A percentile compares a stretch with the other conserved stretches of the same genome.
Conservation (phyloP, 2,888 invertebrate species). For the Orthonevra nobilis region DNA sequence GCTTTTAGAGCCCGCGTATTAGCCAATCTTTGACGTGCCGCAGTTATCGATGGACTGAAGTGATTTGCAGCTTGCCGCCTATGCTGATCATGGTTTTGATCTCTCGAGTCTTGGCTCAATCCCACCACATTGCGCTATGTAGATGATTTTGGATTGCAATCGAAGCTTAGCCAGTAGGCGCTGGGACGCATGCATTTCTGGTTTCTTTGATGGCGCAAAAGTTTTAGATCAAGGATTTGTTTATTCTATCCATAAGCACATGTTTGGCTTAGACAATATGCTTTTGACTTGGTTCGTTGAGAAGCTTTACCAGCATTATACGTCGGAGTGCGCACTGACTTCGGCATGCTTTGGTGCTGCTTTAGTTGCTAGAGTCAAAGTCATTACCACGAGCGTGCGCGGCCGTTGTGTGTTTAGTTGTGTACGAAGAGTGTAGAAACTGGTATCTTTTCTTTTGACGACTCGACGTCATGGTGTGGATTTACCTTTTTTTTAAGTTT, state of each 20-base stretch:
- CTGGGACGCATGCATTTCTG: slow-evolving; percentile 6
- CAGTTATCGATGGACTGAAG: slow-evolving; percentile 78
- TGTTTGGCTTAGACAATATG: background rate
- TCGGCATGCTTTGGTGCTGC: background rate
- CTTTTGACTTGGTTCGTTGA: background rate
- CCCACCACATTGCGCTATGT: slow-evolving; percentile 31
- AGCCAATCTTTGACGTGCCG: slow-evolving; percentile 75
- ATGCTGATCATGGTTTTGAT: slow-evolving; percentile 52
- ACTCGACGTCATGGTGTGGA: slow-evolving; percentile 28
- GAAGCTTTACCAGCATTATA: slow-evolving; percentile 13
- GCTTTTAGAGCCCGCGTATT: background rate
- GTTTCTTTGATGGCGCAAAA: slow-evolving; percentile 19
- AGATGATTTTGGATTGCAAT: slow-evolving; percentile 46
- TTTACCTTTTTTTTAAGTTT: slow-evolving; percentile 10
- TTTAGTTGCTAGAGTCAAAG: slow-evolving; percentile 41
- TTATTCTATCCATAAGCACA: slow-evolving; percentile 42
- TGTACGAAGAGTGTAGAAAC: slow-evolving; percentile 20
- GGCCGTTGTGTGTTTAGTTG: no score
- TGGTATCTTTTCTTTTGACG: slow-evolving; percentile 16
- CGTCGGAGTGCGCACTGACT: slow-evolving; percentile 7
- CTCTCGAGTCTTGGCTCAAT: slow-evolving; percentile 57
- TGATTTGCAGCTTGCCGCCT: slow-evolving; percentile 50
- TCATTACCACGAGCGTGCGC: slow-evolving; percentile 57
- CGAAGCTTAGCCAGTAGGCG: slow-evolving; percentile 23
- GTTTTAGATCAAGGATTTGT: slow-evolving; percentile 66